A percentile compares a stretch with the other conserved stretches of the same genome.
These are phyloP conservation scores for Cotesia vestalis DNA, from an alignment of 1,140 invertebrate species.

Conservation along the genomic window DNA sequence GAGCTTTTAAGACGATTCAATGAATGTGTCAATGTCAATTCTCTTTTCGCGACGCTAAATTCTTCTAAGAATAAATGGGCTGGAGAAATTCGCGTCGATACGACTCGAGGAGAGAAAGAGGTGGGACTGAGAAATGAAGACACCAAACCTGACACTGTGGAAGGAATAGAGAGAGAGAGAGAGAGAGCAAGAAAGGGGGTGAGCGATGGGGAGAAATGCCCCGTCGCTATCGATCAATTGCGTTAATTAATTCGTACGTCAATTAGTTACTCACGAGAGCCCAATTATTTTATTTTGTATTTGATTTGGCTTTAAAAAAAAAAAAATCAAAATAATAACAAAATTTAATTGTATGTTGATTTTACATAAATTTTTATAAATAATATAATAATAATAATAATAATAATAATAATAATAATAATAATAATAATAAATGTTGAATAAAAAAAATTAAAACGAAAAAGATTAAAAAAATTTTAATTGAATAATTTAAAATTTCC, in stretches of 20 bases:
- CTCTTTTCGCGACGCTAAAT: not conserved
- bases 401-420: too few species aligned
- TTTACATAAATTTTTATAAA: not conserved
- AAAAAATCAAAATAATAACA: too few species aligned
- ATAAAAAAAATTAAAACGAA: not conserved
- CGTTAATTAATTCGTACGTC: slow-evolving; percentile 63
- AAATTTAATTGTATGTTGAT: too few species aligned
- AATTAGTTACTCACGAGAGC: slow-evolving; percentile 51
- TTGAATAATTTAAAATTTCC: not conserved
- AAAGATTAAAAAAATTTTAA: not conserved
- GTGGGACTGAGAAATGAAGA: too few species aligned
- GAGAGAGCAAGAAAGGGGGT: too few species aligned
- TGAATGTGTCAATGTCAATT: slow-evolving; percentile 21
- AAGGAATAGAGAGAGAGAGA: too few species aligned
- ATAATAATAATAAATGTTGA: too few species aligned
- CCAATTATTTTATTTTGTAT: not conserved
- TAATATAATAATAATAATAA: too few species aligned
- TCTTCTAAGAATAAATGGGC: slow-evolving; percentile 5
- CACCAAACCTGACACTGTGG: too few species aligned
- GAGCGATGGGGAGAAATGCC: slow-evolving; percentile 28
- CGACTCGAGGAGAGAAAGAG: too few species aligned
- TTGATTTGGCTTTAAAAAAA: not conserved
- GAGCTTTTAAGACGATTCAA: slow-evolving; percentile 24
- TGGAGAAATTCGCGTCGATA: not conserved
- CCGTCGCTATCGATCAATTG: slow-evolving; percentile 54